Conservation (phyloP, 2,888 invertebrate species). For the Syrista parreyssii region DNA sequence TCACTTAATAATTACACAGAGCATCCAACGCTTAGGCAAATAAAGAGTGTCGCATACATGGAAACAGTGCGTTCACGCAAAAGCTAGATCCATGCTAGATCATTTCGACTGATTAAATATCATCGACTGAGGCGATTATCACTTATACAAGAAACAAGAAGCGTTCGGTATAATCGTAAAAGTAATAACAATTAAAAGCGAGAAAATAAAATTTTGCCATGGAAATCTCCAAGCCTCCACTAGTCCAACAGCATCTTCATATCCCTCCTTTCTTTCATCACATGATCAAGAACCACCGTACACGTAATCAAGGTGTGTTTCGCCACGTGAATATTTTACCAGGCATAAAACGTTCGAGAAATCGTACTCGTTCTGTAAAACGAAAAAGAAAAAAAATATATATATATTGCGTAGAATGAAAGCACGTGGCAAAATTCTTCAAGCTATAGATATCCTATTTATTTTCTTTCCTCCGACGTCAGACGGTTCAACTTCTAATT, state of each 20-base stretch:
- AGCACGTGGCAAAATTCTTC: neutral
- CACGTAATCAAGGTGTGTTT: too few relatives aligned
- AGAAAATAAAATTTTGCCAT: too few relatives aligned
- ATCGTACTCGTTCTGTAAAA: neutral
- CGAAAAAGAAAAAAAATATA: neutral
- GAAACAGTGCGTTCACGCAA: neutral
- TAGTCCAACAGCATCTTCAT: neutral
- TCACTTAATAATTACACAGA: neutral
- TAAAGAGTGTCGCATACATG: neutral
- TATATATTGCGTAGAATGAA: neutral
- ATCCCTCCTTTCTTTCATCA: neutral
- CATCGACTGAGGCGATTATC: neutral
- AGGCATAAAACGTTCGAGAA: neutral
- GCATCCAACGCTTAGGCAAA: neutral
- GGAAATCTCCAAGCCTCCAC: neutral
- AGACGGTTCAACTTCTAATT: neutral
- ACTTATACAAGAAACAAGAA: neutral
- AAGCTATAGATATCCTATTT: neutral
- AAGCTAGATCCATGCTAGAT: neutral
- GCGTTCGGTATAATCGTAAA: neutral
- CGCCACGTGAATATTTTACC: too few relatives aligned
- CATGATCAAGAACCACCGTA: neutral
- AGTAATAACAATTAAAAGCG: too few relatives aligned
- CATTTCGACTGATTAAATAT: neutral
- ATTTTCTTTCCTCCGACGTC: neutral